phyloP scores from a whole-genome alignment of 2,888 invertebrate genomes.

The Chesias legatella region DNA sequence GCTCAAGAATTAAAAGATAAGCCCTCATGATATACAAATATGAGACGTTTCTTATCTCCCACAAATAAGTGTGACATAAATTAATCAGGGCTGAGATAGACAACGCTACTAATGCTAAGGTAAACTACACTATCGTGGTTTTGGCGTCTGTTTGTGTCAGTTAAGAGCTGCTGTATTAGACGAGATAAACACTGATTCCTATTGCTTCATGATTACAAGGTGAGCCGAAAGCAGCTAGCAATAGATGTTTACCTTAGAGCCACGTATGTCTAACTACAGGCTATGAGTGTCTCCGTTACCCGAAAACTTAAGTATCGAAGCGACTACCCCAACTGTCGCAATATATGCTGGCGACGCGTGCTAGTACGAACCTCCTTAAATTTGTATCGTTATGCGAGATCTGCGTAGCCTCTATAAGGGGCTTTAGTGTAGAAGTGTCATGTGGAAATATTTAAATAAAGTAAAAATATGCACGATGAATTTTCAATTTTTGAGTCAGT shows the following conservation, averaged over 20 bases:
- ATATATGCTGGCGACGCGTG: no score
- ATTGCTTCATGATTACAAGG: conserved; percentile 16
- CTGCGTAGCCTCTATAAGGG: no score
- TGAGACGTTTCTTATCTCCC: conserved; percentile 65
- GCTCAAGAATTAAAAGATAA: conserved; percentile 79
- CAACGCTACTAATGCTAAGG: conserved; percentile 66
- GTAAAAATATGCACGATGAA: no score
- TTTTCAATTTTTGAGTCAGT: no score
- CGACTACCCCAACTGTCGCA: no score
- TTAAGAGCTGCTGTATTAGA: conserved; percentile 53
- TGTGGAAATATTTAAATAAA: no score
- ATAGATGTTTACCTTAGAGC: background rate
- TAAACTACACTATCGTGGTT: conserved; percentile 69
- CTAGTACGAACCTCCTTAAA: no score
- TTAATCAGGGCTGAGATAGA: conserved; percentile 73
- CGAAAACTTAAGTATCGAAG: no score
- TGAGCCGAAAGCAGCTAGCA: background rate
- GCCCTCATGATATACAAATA: conserved; percentile 69
- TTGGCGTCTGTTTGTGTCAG: conserved; percentile 54
- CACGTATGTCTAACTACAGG: no score
- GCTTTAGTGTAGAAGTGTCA: no score
- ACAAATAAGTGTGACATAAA: conserved; percentile 71
- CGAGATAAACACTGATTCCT: conserved; percentile 23
- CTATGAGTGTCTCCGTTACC: no score
- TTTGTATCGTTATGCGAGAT: no score